Conservation (phyloP, 2,797 vertebrate species). For the Rhinoraja longicauda region DNA sequence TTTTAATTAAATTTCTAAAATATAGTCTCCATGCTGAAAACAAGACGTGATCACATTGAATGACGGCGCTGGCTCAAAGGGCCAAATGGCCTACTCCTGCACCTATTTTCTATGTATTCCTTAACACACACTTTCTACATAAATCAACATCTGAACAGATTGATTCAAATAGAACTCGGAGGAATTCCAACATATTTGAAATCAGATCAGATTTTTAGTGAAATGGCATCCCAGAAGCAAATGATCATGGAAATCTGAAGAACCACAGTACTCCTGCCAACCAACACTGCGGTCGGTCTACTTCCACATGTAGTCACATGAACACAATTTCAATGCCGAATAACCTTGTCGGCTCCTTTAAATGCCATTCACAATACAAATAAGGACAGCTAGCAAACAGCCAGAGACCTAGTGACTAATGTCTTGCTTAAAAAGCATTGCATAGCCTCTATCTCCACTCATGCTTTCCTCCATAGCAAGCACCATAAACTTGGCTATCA, state of each 20-base stretch:
- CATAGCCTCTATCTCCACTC: slow-evolving; percentile 47
- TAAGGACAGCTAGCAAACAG: slow-evolving; percentile 76
- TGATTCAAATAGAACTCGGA: slow-evolving; percentile 67
- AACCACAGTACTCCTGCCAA: slow-evolving; percentile 73
- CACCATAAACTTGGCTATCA: slow-evolving; percentile 59
- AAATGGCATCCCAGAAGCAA: slow-evolving; percentile 60
- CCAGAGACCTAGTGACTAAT: slow-evolving; percentile 63
- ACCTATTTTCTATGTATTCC: no score
- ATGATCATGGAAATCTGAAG: slow-evolving; percentile 58
- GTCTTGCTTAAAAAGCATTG: slow-evolving; percentile 55
- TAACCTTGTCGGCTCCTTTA: slow-evolving; percentile 81
- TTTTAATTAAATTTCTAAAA: background rate
- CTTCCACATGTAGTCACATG: slow-evolving; percentile 81
- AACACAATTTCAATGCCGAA: slow-evolving; percentile 76
- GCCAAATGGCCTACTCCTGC: no score
- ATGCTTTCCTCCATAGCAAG: slow-evolving; percentile 52
- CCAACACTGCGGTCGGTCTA: slow-evolving; percentile 86
- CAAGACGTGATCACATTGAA: no score
- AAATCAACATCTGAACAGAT: slow-evolving; percentile 42
- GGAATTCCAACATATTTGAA: slow-evolving; percentile 62
- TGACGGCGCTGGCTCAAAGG: no score
- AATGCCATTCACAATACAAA: slow-evolving; percentile 83
- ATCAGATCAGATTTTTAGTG: slow-evolving; percentile 55
- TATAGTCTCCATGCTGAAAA: background rate
- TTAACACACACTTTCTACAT: background rate